Conservation (phyloP, 2,888 invertebrate species). For the Pandemis heparana region DNA sequence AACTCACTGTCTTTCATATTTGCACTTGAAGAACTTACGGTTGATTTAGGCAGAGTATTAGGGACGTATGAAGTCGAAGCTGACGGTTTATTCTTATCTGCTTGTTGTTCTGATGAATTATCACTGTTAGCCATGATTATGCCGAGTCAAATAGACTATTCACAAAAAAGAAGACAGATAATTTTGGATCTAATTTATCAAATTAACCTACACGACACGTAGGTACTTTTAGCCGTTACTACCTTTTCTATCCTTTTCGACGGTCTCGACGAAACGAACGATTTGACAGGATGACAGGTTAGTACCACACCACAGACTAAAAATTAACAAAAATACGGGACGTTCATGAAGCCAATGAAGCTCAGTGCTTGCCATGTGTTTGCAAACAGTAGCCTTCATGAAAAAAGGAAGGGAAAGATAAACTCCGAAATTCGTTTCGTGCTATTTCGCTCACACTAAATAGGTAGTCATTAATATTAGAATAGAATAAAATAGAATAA, state of each 20-base stretch:
- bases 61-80: slow-evolving; percentile 19
- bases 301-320: not conserved
- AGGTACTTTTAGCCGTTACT: slow-evolving; percentile 31
- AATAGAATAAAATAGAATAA: too few species aligned
- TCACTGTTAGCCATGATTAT: slow-evolving; percentile 32
- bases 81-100: slow-evolving; percentile 18
- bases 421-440: too few species aligned
- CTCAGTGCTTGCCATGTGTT: too few species aligned
- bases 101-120: slow-evolving; percentile 19
- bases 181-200: slow-evolving; percentile 33
- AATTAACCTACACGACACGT: slow-evolving; percentile 39
- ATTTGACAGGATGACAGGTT: not conserved
- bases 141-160: slow-evolving; percentile 3
- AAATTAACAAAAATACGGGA: too few species aligned
- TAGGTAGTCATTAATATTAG: too few species aligned
- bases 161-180: slow-evolving; percentile 29
- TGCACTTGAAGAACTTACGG: slow-evolving; percentile 11
- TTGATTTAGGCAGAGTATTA: not conserved
- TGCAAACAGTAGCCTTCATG: too few species aligned
- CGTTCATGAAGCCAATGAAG: too few species aligned
- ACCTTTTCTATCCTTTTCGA: slow-evolving; percentile 10
- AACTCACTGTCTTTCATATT: slow-evolving; percentile 21
- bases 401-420: too few species aligned
- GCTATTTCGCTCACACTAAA: too few species aligned
- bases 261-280: not conserved